Percentiles rank a stretch among this genome's conserved stretches.
Evolutionary conservation across 1,140 invertebrate genomes (phyloP).

Genomic region (Teleopsis dalmanni): DNA sequence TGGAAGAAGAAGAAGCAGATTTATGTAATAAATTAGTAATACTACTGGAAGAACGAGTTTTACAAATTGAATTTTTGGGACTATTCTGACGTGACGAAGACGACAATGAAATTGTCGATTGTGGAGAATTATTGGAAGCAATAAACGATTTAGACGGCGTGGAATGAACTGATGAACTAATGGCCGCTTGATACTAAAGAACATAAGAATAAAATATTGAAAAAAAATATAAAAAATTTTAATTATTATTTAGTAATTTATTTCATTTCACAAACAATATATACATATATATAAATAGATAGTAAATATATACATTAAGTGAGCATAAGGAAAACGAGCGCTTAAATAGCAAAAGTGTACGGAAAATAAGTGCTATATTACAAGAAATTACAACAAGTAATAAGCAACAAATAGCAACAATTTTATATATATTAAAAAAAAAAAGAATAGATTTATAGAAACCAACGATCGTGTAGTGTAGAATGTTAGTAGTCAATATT

Average conservation of each 20-base stretch:
- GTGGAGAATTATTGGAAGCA: constrained; percentile 35
- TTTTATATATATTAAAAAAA: background rate
- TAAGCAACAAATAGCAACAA: background rate
- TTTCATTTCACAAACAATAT: background rate
- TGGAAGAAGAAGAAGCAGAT: constrained; percentile 43
- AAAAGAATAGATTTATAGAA: background rate
- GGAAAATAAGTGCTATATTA: no score
- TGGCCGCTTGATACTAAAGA: constrained; percentile 43
- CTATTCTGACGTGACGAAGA: constrained; percentile 48
- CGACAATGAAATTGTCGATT: constrained; percentile 46
- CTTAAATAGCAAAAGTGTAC: no score
- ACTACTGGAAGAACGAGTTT: constrained; percentile 43
- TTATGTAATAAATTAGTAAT: constrained; percentile 45
- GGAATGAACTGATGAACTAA: constrained; percentile 50
- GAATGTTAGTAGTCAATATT: background rate
- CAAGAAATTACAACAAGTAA: no score
- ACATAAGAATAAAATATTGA: constrained; percentile 5
- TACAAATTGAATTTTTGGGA: constrained; percentile 49
- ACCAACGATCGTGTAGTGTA: background rate
- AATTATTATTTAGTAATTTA: constrained; percentile 2
- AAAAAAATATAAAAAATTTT: constrained; percentile 5
- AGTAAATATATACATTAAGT: no score
- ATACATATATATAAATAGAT: no score
- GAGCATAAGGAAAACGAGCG: no score
- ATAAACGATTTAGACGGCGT: constrained; percentile 55